Conservation (phyloP, 2,113 vertebrate genomes). For the Athene cunicularia region DNA sequence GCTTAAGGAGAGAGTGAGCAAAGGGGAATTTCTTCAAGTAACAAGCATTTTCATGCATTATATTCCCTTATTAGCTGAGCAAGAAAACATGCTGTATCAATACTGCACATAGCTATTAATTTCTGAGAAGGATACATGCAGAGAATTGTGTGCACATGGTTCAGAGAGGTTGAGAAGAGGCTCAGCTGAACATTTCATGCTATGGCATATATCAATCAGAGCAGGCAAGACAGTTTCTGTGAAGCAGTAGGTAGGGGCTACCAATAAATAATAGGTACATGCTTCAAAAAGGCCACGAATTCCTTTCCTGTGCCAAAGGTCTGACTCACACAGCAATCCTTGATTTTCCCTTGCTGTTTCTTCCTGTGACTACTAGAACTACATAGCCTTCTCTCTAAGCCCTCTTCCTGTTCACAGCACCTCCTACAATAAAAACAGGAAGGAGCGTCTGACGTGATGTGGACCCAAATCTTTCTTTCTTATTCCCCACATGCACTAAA, state of each 20-base stretch:
- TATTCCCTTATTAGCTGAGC: not conserved
- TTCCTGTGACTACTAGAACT: not conserved
- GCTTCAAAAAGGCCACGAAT: not conserved
- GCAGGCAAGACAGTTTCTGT: not conserved
- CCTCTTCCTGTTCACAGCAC: not conserved
- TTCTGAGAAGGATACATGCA: not conserved
- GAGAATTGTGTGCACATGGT: not conserved
- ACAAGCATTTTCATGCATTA: not conserved
- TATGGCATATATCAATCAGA: not conserved
- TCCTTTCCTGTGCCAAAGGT: not conserved
- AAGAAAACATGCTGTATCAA: not conserved
- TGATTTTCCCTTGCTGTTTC: not conserved
- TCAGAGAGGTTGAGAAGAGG: not conserved
- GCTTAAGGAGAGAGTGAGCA: not conserved
- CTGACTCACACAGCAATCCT: not conserved
- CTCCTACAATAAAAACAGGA: not conserved
- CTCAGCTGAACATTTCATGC: not conserved
- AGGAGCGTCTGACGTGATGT: not conserved
- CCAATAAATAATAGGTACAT: not conserved
- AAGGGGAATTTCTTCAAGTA: not conserved
- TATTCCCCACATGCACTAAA: not conserved
- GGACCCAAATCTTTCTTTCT: not conserved
- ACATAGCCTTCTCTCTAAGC: not conserved
- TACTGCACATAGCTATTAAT: not conserved
- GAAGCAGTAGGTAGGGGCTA: not conserved